These are phyloP conservation scores for Auanema sp. DNA, from an alignment of 2,888 invertebrate genomes.

Conservation along the genomic window DNA sequence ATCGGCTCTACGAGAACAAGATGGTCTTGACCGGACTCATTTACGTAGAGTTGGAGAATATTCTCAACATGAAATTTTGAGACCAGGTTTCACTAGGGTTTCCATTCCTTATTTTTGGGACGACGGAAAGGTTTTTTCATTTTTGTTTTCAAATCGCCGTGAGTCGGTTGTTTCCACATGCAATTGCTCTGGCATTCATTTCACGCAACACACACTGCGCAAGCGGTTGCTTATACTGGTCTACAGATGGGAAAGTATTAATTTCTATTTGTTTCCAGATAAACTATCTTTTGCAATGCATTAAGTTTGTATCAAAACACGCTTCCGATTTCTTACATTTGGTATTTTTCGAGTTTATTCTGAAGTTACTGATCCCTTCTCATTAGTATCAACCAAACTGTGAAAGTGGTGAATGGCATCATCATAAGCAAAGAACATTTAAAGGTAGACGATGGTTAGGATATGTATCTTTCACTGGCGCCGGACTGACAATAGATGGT, in stretches of 20 bases:
- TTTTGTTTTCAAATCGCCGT: background rate
- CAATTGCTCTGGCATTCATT: background rate
- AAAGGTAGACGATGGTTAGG: conserved; percentile 82
- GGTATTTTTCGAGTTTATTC: conserved; percentile 22
- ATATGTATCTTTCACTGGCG: conserved; percentile 77
- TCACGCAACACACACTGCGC: background rate
- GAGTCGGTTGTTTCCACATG: background rate
- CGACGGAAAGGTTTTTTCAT: conserved; percentile 72
- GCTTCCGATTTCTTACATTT: conserved; percentile 82
- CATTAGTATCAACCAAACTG: conserved; percentile 80
- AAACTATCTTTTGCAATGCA: conserved; percentile 72
- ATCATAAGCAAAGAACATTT: conserved; percentile 77
- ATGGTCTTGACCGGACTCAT: conserved; percentile 70
- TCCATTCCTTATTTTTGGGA: conserved; percentile 84
- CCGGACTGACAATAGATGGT: conserved; percentile 73
- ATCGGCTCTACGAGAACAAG: conserved; percentile 73
- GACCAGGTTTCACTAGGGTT: conserved; percentile 82
- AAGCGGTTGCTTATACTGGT: background rate
- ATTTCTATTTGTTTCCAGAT: conserved; percentile 65
- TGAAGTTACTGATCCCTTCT: background rate
- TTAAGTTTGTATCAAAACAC: conserved; percentile 84
- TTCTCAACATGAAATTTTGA: conserved; percentile 61
- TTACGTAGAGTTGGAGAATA: conserved; percentile 67
- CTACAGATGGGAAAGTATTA: background rate
- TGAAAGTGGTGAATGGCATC: conserved; percentile 86